A percentile compares a stretch with the other conserved stretches of the same genome.
phyloP scores from a whole-genome alignment of 2,797 vertebrate species.

The Meriones psammophilus region DNA sequence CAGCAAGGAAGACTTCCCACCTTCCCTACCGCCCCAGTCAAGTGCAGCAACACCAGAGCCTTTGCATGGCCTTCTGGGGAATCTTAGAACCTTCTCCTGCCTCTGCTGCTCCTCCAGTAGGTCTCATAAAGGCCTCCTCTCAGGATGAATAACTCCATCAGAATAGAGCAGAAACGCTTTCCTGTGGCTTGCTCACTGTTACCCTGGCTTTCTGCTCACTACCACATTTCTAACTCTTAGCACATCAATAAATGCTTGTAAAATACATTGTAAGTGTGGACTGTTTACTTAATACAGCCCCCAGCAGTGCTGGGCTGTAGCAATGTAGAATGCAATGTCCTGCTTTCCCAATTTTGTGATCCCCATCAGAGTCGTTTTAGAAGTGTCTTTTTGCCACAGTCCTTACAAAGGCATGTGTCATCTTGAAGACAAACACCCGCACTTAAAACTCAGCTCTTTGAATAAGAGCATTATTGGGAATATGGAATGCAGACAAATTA shows the following conservation, averaged over 20 bases:
- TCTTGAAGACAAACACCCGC: constrained; percentile 53
- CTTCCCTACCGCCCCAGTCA: not conserved
- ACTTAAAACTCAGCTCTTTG: not conserved
- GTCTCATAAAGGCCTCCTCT: no score
- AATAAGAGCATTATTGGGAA: constrained; percentile 31
- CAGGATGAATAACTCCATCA: not conserved
- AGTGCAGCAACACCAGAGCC: not conserved
- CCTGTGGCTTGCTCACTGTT: not conserved
- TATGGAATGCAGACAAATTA: not conserved
- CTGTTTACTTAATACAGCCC: not conserved
- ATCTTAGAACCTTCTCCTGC: not conserved
- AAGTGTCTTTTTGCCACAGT: constrained; percentile 14
- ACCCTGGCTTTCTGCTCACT: not conserved
- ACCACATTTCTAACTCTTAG: not conserved
- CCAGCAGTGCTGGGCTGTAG: no score
- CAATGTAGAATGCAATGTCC: not conserved
- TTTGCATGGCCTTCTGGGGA: not conserved
- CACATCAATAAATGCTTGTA: not conserved
- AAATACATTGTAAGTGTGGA: not conserved
- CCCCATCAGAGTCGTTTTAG: constrained; percentile 8
- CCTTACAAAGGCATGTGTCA: not conserved
- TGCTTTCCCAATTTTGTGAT: not conserved
- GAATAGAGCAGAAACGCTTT: not conserved
- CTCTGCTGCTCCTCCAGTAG: not conserved
- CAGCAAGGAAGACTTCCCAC: not conserved